Percentiles rank a stretch among this genome's conserved stretches.
Conservation (phyloP, 2,797 vertebrate genomes). For the Ceryle rudis region DNA sequence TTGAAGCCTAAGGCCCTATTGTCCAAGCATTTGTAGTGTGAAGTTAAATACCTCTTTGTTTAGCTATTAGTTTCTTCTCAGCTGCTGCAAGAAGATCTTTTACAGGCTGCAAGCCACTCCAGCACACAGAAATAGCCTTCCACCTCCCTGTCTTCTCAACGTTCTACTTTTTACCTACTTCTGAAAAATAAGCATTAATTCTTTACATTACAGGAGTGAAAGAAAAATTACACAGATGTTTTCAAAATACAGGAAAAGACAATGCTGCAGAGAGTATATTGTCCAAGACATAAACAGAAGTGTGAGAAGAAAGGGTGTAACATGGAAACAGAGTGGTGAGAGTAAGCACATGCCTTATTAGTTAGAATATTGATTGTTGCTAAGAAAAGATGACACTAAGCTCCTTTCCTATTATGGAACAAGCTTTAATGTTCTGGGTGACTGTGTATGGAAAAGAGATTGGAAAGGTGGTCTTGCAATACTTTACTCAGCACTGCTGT, state of each 20-base stretch:
- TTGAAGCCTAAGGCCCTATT: constrained; percentile 19
- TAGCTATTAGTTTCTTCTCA: constrained; percentile 51
- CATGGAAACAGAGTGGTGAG: background rate
- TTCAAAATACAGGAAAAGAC: background rate
- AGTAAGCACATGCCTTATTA: background rate
- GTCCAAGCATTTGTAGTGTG: background rate
- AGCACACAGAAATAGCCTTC: background rate
- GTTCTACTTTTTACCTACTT: background rate
- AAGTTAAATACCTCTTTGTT: constrained; percentile 57
- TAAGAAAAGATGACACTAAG: background rate
- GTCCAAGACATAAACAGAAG: background rate
- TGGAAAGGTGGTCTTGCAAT: background rate
- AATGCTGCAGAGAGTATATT: background rate
- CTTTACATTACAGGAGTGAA: background rate
- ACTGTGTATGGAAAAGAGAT: background rate
- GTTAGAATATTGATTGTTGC: background rate
- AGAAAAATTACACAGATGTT: background rate
- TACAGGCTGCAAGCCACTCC: background rate
- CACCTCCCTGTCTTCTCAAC: background rate
- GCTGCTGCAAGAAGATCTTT: constrained; percentile 53
- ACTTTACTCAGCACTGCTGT: background rate
- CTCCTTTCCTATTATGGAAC: background rate
- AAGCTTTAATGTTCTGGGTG: background rate
- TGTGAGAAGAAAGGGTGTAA: background rate
- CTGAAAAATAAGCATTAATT: background rate